A percentile compares a stretch with the other conserved stretches of the same genome.
Evolutionary conservation across 2,797 vertebrate genomes (phyloP).

Genomic region (Trachurus trachurus): DNA sequence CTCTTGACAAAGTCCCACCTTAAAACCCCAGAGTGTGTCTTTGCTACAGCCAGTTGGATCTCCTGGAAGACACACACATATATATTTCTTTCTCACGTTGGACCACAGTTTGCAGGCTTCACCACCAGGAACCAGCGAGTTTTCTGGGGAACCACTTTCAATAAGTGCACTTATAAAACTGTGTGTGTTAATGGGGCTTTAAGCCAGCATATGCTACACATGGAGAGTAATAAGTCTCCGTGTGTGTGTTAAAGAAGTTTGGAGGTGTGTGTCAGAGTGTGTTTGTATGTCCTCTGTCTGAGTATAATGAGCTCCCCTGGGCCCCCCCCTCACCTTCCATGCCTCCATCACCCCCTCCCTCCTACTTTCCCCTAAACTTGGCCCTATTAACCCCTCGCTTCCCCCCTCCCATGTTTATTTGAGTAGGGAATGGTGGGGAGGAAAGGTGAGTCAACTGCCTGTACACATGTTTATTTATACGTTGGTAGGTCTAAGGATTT

Average conservation of each 20-base stretch:
- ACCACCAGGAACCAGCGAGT: constrained; percentile 48
- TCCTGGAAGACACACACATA: constrained; percentile 8
- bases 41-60: constrained; percentile 25
- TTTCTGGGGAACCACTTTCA: constrained; percentile 67
- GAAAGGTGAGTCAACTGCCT: constrained; percentile 68
- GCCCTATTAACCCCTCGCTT: constrained; percentile 79
- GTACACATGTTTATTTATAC: constrained; percentile 77
- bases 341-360: constrained; percentile 37
- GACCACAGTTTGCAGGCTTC: constrained; percentile 34
- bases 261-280: constrained; percentile 60
- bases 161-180: constrained; percentile 70
- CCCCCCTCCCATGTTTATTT: constrained; percentile 76
- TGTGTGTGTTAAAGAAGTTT: constrained; percentile 72
- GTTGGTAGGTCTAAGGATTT: constrained; percentile 34
- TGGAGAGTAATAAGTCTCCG: constrained; percentile 72
- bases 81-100: constrained; percentile 23
- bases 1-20: no score
- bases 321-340: constrained; percentile 60
- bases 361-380: constrained; percentile 74
- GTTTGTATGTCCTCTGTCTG: constrained; percentile 68
- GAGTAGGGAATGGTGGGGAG: constrained; percentile 54
- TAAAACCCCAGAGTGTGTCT: not conserved
- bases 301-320: constrained; percentile 82
- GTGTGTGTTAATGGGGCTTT: constrained; percentile 70
- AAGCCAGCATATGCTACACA: constrained; percentile 63